Base-by-base conservation (phyloP, 1,140 invertebrate species). In the Lordiphosa clarofinis region DNA sequence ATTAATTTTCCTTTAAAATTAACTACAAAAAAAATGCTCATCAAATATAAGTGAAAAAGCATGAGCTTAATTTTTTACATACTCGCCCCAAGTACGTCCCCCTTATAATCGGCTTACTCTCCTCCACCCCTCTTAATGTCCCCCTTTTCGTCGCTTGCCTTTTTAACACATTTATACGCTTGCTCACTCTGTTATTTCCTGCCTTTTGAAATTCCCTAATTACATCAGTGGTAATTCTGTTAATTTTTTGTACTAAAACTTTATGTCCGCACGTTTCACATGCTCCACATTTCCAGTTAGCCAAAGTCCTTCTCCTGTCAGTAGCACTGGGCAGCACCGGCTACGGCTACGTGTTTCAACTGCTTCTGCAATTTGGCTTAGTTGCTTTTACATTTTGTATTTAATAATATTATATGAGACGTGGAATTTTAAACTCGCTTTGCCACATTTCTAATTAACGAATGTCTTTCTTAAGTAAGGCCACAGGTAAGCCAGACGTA, bases 191-290 rank as follows among this genome's bases (percentile, higher is more conserved):
- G n/a, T 13, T 33, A 4, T 12, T 47, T 7, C 24, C 24, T 28
- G 24, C 24, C 24, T 28, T 28, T 28, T 28, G 5, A 28, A 28
- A 28, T 28, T 59, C 12, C 35, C 50, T 54, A 46, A 60, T 40
- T 60, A 24, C 40, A 47, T 55, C 24, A 21, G 36, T 35, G 24
- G 11, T 56, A 48, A 42, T 56, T 56, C 40, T 31, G 50, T 54
- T 60, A 31, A 55, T 55, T 61, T 48, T 31, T 8, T 46, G 11
- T 48, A 28, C n/a, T 47, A 36, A 53, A 55, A 55, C 43, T 37
- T 44, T 36, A 61, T 44, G 37, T 55, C 42, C 50, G 35, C 58
- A 56, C 52, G 43, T 40, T 58, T 58, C 35, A 38, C 24, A 13
- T 21, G 11, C 28, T 11, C 36, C 37, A 31, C 33, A 36, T 49